phyloP scores from a whole-genome alignment of 2,113 vertebrate species.

The Colius striatus region DNA sequence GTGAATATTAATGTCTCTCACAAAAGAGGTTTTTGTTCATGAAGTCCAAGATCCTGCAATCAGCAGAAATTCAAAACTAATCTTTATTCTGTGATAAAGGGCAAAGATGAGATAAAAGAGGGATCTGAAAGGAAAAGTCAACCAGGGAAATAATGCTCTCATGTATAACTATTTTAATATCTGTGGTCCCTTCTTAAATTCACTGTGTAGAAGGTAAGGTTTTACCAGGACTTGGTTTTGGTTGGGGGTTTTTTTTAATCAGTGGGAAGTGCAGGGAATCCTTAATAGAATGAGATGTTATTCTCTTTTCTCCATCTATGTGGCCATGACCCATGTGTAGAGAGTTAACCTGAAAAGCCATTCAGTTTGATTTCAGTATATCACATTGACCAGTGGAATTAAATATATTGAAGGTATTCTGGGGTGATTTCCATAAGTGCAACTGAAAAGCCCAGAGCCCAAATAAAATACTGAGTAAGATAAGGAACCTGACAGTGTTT shows the following conservation, averaged over 20 bases:
- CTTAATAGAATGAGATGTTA: slow-evolving; percentile 2
- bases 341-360: neutral
- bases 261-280: neutral
- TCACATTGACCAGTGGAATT: neutral
- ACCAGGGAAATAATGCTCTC: neutral
- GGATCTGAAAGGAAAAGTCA: slow-evolving; percentile 24
- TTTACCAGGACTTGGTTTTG: neutral
- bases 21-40: slow-evolving; percentile 41
- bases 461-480: rapidly evolving
- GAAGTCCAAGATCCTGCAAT: slow-evolving; percentile 44
- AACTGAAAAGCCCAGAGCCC: neutral
- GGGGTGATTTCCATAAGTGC: neutral
- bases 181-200: neutral
- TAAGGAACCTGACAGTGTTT: rapidly evolving
- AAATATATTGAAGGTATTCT: neutral
- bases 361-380: neutral
- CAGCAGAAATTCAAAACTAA: slow-evolving; percentile 62
- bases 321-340: neutral
- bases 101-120: neutral
- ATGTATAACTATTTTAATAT: neutral
- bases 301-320: neutral
- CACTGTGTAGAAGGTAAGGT: neutral
- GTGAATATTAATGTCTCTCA: slow-evolving; percentile 55
- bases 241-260: neutral
- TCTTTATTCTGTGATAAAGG: slow-evolving; percentile 51